Conservation (phyloP, 2,888 invertebrate species). For the Xanthia icteritia region DNA sequence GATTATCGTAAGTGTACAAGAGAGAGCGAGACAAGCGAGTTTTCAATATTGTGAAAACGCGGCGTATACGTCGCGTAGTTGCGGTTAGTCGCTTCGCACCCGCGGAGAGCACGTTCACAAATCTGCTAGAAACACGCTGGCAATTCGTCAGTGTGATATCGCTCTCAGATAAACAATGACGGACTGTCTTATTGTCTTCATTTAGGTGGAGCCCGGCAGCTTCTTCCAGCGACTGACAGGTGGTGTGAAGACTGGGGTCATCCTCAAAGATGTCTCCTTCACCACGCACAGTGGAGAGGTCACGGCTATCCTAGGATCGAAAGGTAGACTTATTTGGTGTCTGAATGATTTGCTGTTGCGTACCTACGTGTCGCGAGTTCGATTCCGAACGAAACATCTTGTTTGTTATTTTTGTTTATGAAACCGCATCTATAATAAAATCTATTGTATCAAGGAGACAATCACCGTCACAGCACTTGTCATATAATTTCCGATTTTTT, state of each 20-base stretch:
- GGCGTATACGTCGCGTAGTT: too few species aligned
- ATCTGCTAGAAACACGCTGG: too few species aligned
- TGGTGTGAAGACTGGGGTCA: slow-evolving; percentile 95
- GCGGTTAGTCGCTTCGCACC: too few species aligned
- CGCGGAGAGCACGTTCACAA: too few species aligned
- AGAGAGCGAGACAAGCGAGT: too few species aligned
- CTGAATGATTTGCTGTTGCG: neutral
- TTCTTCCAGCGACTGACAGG: slow-evolving; percentile 94
- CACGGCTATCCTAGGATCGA: slow-evolving; percentile 97
- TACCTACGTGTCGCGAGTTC: neutral
- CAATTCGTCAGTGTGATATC: too few species aligned
- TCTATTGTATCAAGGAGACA: neutral
- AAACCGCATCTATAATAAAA: neutral
- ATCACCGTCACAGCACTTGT: neutral
- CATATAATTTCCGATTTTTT: neutral
- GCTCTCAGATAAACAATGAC: neutral
- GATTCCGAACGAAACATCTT: neutral
- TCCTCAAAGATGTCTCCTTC: slow-evolving; percentile 97
- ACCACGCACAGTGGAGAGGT: slow-evolving; percentile 98
- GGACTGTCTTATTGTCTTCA: neutral
- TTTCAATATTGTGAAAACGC: too few species aligned
- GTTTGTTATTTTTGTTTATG: neutral
- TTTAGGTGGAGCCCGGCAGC: slow-evolving; percentile 94
- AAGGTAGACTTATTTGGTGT: slow-evolving; percentile 90
- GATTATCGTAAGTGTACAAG: too few species aligned